Percentiles rank a stretch among this genome's conserved stretches.
Conservation (phyloP, 2,888 invertebrate species). For the Lapara coniferarum region DNA sequence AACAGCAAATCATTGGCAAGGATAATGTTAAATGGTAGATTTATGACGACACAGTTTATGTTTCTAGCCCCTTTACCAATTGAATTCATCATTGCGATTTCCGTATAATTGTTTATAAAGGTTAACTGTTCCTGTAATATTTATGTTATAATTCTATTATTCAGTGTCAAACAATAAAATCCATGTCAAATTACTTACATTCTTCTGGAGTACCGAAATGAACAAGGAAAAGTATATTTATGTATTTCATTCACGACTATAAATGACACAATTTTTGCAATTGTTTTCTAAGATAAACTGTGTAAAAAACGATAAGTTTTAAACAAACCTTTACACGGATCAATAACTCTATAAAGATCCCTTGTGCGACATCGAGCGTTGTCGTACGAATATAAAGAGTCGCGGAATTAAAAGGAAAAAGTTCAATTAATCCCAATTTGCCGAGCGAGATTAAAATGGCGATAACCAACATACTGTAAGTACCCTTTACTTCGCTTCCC, state of each 20-base stretch:
- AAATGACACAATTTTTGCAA: no score
- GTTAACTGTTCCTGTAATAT: not conserved
- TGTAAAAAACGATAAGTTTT: not conserved
- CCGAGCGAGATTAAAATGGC: slow-evolving; percentile 76
- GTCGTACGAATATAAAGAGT: slow-evolving; percentile 71
- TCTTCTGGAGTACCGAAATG: no score
- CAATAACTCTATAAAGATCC: slow-evolving; percentile 61
- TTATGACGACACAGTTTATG: slow-evolving; percentile 1
- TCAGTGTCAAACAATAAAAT: no score
- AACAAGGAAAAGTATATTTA: no score
- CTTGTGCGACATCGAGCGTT: slow-evolving; percentile 69
- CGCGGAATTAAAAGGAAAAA: slow-evolving; percentile 74
- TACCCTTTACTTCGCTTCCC: slow-evolving; percentile 77
- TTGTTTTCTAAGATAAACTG: not conserved
- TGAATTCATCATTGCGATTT: slow-evolving; percentile 2
- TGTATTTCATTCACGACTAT: no score
- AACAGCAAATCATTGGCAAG: slow-evolving; percentile 28
- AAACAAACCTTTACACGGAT: slow-evolving; percentile 16
- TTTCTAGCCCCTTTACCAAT: not conserved
- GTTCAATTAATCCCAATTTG: slow-evolving; percentile 84
- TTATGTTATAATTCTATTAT: no score
- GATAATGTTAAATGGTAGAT: slow-evolving; percentile 1
- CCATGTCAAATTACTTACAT: no score
- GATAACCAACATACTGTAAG: slow-evolving; percentile 75
- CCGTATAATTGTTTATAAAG: slow-evolving; percentile 6